A percentile compares a stretch with the other conserved stretches of the same genome.
phyloP scores from a whole-genome alignment of 2,113 vertebrate genomes.

The Larimichthys polyactis region DNA sequence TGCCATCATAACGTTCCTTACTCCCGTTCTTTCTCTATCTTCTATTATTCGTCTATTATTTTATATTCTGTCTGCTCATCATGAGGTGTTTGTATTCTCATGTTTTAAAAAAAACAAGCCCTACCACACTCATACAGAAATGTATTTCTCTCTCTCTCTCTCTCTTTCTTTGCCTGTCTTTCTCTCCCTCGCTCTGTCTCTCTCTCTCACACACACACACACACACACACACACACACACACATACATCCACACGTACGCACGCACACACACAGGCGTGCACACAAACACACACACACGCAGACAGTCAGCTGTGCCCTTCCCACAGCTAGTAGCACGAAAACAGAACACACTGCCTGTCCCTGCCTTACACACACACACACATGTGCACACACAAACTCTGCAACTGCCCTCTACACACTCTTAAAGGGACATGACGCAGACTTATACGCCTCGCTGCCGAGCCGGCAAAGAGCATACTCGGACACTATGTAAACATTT shows the following conservation, averaged over 20 bases:
- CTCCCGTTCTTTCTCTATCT: constrained; percentile 9
- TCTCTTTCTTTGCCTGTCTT: constrained; percentile 1
- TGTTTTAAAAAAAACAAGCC: constrained; percentile 52
- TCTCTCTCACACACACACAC: constrained; percentile 14
- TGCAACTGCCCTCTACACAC: constrained; percentile 72
- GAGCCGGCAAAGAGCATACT: not conserved
- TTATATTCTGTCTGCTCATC: constrained; percentile 49
- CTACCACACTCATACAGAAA: constrained; percentile 52
- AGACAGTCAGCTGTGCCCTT: constrained; percentile 83
- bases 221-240: constrained; percentile 39
- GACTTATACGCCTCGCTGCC: constrained; percentile 31
- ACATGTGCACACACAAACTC: constrained; percentile 57
- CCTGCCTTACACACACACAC: constrained; percentile 66
- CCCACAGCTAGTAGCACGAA: constrained; percentile 78
- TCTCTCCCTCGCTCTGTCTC: constrained; percentile 13
- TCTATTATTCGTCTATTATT: constrained; percentile 38
- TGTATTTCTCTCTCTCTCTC: constrained; percentile 31
- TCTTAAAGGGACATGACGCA: constrained; percentile 79
- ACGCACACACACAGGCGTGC: constrained; percentile 39
- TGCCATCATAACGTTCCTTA: constrained; percentile 5
- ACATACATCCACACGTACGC: constrained; percentile 18
- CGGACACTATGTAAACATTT: not conserved
- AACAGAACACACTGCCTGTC: constrained; percentile 78
- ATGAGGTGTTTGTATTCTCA: constrained; percentile 57
- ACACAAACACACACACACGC: constrained; percentile 50